Evolutionary conservation across 2,113 vertebrate genomes (phyloP).

Genomic region (Gasterosteus nipponicus): DNA sequence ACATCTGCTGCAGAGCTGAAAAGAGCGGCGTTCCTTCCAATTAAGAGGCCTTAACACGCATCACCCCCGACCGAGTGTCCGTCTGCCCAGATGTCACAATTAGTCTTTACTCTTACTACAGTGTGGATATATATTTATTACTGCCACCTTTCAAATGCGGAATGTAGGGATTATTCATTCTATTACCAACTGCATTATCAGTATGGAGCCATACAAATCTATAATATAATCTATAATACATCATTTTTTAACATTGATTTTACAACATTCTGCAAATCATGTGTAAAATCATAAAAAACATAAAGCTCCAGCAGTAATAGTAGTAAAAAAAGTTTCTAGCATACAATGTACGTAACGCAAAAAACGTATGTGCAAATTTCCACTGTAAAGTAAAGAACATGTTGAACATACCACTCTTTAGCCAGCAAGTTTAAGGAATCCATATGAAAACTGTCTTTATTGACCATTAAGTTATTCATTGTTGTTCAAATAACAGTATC

Average conservation of each 20-base stretch:
- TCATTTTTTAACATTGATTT: too few species aligned
- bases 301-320: background rate
- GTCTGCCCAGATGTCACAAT: conserved; percentile 17
- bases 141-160: background rate
- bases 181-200: background rate
- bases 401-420: too few species aligned
- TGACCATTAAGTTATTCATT: background rate
- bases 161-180: background rate
- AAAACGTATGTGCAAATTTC: too few species aligned
- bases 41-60: conserved; percentile 42
- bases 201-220: background rate
- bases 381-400: background rate
- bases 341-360: background rate
- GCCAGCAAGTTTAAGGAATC: background rate
- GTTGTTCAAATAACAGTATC: background rate
- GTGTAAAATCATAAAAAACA: background rate
- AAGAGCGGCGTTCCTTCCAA: conserved; percentile 57
- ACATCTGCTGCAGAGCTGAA: conserved; percentile 58
- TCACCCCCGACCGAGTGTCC: background rate
- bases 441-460: background rate
- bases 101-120: conserved; percentile 13
- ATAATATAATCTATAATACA: too few species aligned
- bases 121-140: background rate
- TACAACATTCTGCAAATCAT: background rate
- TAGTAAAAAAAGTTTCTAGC: background rate